Conservation (phyloP, 2,888 invertebrate genomes). For the Lymantria dispar region DNA sequence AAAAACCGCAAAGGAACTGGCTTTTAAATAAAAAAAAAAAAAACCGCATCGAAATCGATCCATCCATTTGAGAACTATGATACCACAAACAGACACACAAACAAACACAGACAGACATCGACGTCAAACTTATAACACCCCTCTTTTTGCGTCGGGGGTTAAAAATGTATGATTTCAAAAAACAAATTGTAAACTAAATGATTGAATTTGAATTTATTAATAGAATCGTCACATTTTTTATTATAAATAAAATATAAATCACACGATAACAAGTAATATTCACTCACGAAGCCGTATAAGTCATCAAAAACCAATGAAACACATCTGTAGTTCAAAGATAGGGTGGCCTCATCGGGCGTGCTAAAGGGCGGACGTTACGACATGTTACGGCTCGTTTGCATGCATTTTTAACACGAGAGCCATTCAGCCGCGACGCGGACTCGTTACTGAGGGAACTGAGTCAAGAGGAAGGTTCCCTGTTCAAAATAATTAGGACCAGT, state of each 20-base stretch:
- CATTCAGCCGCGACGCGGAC: constrained; percentile 28
- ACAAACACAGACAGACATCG: no score
- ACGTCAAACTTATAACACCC: no score
- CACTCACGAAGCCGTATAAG: constrained; percentile 4
- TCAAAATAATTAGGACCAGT: constrained; percentile 33
- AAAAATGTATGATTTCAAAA: no score
- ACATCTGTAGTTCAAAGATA: constrained; percentile 1
- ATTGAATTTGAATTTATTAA: not conserved
- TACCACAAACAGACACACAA: no score
- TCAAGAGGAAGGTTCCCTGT: constrained; percentile 38
- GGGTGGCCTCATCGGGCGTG: constrained; percentile 14
- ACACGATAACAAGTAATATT: not conserved
- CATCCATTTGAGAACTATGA: no score
- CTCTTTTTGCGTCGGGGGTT: no score
- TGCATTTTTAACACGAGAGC: constrained; percentile 53
- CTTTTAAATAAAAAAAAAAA: no score
- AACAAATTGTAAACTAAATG: no score
- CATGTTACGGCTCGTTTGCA: constrained; percentile 42
- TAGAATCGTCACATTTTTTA: not conserved
- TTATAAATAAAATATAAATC: not conserved
- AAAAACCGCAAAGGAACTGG: no score
- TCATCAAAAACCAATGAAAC: constrained; percentile 16
- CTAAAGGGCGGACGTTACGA: constrained; percentile 27
- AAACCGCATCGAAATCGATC: no score
- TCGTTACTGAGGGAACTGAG: constrained; percentile 45